These are phyloP conservation scores for Aselliscus stoliczkanus DNA, from an alignment of 2,797 vertebrate genomes.

Conservation along the genomic window DNA sequence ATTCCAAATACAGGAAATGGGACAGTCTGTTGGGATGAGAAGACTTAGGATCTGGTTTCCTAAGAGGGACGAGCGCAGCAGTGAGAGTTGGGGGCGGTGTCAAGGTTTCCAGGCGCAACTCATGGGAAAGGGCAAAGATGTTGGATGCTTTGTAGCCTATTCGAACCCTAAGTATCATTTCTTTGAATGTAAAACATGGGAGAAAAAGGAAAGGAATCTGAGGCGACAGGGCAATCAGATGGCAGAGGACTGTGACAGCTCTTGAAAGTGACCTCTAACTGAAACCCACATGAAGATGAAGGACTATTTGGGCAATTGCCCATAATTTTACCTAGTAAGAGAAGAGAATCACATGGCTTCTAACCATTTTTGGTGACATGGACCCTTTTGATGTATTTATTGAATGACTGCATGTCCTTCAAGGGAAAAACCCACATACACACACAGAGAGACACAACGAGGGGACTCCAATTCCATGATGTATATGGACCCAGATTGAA, in stretches of 20 bases:
- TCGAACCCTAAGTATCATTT: neutral
- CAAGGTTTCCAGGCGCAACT: neutral
- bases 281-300: neutral
- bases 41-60: neutral
- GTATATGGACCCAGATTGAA: neutral
- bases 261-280: neutral
- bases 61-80: neutral
- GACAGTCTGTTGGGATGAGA: too few relatives aligned
- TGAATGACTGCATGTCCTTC: neutral
- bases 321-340: neutral
- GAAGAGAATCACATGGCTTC: neutral
- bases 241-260: fast-evolving
- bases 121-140: neutral
- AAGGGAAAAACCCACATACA: neutral
- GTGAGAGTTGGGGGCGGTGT: fast-evolving
- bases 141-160: neutral
- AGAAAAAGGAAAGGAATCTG: neutral
- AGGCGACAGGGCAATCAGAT: too few relatives aligned
- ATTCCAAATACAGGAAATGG: neutral
- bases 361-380: neutral
- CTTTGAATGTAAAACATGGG: neutral
- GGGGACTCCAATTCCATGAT: too few relatives aligned
- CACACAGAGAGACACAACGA: neutral
- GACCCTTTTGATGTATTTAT: neutral
- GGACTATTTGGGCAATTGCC: neutral